phyloP scores from a whole-genome alignment of 2,888 invertebrate genomes.

The Zaprionus bogoriensis region DNA sequence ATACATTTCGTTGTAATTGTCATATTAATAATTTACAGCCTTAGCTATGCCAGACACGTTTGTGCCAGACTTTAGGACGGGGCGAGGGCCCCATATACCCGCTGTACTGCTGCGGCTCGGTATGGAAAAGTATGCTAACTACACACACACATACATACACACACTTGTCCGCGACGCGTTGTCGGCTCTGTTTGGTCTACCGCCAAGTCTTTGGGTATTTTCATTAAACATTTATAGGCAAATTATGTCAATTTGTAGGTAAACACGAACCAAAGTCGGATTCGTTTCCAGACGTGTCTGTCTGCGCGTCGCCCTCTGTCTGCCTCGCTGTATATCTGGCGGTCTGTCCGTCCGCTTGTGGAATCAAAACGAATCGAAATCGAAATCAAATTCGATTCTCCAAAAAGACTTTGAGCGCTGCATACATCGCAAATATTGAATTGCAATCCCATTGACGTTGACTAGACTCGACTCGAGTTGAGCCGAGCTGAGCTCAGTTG shows the following conservation, averaged over 20 bases:
- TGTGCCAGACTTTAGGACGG: no score
- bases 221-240: constrained; percentile 70
- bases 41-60: neutral
- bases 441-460: constrained; percentile 30
- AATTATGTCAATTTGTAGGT: constrained; percentile 78
- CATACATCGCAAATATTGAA: constrained; percentile 49
- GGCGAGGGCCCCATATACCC: constrained; percentile 3
- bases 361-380: constrained; percentile 5
- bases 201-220: constrained; percentile 42
- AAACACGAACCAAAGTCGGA: constrained; percentile 52
- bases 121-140: constrained; percentile 35
- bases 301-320: neutral
- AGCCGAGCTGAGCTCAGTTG: constrained; percentile 18
- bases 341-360: no score
- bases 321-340: no score
- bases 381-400: constrained; percentile 28
- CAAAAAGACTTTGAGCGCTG: constrained; percentile 21
- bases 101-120: neutral
- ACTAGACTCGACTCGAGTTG: constrained; percentile 1
- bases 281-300: constrained; percentile 24
- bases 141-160: no score
- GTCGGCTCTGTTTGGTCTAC: constrained; percentile 31
- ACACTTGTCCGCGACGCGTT: constrained; percentile 15
- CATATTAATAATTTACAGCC: neutral
- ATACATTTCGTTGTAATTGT: neutral